These are phyloP conservation scores for Apostichopus japonicus DNA, from an alignment of 35 echinoderm and acorn worm genomes.

Conservation along the genomic window DNA sequence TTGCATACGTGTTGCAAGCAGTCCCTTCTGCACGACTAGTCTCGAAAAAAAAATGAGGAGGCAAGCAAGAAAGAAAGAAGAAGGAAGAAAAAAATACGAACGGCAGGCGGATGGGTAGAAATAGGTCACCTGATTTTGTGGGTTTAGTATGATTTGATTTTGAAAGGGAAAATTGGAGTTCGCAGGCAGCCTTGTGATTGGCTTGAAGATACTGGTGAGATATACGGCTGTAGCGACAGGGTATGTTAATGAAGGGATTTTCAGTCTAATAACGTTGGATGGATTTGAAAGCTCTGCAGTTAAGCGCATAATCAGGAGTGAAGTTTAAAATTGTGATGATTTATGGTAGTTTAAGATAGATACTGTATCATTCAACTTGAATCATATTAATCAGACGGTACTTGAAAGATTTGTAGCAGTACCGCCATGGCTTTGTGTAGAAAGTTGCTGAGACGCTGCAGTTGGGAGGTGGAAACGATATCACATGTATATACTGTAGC, in stretches of 20 bases:
- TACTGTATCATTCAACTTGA: constrained; percentile 9
- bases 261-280: constrained; percentile 42
- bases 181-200: background rate
- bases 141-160: constrained; percentile 55
- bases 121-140: constrained; percentile 51
- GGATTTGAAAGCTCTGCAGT: constrained; percentile 45
- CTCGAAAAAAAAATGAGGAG: constrained; percentile 3
- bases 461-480: too few species aligned
- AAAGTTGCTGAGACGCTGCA: too few species aligned
- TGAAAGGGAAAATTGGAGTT: constrained; percentile 23
- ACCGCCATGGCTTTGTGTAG: too few species aligned
- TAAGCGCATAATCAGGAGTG: constrained; percentile 26
- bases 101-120: constrained; percentile 49
- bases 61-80: background rate
- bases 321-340: constrained; percentile 52
- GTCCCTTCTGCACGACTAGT: constrained; percentile 29
- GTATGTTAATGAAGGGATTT: constrained; percentile 52
- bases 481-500: too few species aligned
- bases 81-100: constrained; percentile 8
- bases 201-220: background rate
- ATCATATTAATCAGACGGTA: background rate
- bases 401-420: background rate
- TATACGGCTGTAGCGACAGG: background rate
- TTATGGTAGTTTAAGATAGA: constrained; percentile 9
- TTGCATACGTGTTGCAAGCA: constrained; percentile 40